These are phyloP conservation scores for Andrena flavipes DNA, from an alignment of 2,888 invertebrate species.

Conservation along the genomic window DNA sequence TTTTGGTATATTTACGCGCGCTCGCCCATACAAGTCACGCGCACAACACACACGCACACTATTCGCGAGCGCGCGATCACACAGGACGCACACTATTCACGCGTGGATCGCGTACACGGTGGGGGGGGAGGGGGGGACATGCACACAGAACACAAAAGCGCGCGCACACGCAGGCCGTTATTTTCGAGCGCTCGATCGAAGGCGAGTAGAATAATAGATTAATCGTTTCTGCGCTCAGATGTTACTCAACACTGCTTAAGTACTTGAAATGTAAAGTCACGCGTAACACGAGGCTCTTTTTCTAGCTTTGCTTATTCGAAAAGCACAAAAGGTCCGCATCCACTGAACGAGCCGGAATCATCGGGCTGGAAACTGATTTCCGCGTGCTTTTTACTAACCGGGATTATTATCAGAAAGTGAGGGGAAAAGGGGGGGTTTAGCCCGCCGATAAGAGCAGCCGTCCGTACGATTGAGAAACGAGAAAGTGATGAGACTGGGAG, in stretches of 20 bases:
- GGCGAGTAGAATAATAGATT: too few relatives aligned
- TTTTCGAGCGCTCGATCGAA: too few relatives aligned
- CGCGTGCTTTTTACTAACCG: conserved; percentile 10
- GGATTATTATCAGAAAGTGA: conserved; percentile 6
- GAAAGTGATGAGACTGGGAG: conserved; percentile 6
- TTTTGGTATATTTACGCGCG: background rate
- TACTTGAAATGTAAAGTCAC: conserved; percentile 18
- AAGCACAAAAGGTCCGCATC: conserved; percentile 3
- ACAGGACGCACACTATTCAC: background rate
- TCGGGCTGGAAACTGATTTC: conserved; percentile 34
- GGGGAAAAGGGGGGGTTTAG: conserved; percentile 10
- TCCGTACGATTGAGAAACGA: conserved; percentile 47
- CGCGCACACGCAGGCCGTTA: too few relatives aligned
- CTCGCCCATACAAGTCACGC: background rate
- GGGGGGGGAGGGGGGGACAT: too few relatives aligned
- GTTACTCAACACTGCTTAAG: conserved; percentile 50
- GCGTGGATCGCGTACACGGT: background rate
- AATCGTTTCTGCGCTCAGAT: conserved; percentile 38
- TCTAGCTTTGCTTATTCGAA: conserved; percentile 34
- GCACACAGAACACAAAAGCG: too few relatives aligned
- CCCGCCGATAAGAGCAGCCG: conserved; percentile 58
- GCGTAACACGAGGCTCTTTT: conserved; percentile 29
- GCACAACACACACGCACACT: background rate
- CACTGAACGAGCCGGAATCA: conserved; percentile 11
- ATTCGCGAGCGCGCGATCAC: too few relatives aligned